These are phyloP conservation scores for Acropternis orthonyx DNA, from an alignment of 2,797 vertebrate species.

Conservation along the genomic window DNA sequence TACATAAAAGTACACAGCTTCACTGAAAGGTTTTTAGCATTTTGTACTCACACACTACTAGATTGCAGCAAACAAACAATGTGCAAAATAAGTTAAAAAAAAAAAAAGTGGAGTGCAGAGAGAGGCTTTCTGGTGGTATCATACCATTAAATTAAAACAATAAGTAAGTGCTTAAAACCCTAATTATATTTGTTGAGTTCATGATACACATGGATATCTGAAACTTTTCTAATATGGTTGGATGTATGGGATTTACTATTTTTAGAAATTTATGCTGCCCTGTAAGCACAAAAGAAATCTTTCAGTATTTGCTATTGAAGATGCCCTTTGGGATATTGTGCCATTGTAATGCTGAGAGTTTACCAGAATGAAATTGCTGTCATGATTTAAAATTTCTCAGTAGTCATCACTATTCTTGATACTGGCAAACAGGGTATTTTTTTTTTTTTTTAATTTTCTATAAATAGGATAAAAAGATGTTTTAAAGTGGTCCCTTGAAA, in stretches of 20 bases:
- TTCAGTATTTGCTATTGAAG: background rate
- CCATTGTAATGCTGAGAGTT: background rate
- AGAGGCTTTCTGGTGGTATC: background rate
- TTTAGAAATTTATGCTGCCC: background rate
- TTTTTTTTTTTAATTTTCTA: background rate
- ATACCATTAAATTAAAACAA: background rate
- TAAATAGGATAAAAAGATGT: background rate
- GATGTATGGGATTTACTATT: background rate
- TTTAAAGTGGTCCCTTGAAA: background rate
- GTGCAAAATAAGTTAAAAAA: background rate
- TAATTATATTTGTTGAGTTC: background rate
- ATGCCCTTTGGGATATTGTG: background rate
- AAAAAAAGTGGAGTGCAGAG: background rate
- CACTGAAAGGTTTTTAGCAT: background rate
- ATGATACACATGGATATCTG: background rate
- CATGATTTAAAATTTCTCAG: background rate
- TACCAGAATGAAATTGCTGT: background rate
- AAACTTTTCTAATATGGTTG: background rate
- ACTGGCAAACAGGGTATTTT: background rate
- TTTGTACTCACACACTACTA: background rate
- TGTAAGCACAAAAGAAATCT: background rate
- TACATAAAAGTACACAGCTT: background rate
- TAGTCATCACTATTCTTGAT: background rate
- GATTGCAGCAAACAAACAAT: background rate
- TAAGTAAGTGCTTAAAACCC: background rate